Conservation (phyloP, 2,113 vertebrate species). For the Carassius carassius region DNA sequence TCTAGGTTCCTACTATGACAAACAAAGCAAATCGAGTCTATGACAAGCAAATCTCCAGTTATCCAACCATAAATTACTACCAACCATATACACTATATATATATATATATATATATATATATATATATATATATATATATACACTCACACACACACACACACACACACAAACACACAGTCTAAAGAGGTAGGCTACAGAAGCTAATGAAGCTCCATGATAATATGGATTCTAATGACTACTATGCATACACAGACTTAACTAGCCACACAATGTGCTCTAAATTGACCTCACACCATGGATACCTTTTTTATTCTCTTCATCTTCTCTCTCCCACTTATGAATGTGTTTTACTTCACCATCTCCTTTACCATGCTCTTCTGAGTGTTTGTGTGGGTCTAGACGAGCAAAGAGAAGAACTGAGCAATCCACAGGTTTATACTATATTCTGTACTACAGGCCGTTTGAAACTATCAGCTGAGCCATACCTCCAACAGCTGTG, state of each 20-base stretch:
- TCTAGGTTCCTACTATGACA: not conserved
- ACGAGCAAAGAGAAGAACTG: not conserved
- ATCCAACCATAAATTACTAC: not conserved
- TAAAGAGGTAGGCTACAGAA: not conserved
- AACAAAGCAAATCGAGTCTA: constrained; percentile 12
- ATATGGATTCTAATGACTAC: not conserved
- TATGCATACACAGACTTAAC: not conserved
- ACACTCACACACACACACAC: no score
- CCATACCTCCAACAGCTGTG: constrained; percentile 3
- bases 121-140: not conserved
- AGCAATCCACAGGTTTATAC: constrained; percentile 10
- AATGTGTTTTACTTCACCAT: constrained; percentile 50
- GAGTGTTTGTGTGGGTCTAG: constrained; percentile 35
- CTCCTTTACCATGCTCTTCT: constrained; percentile 44
- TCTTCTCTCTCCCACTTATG: constrained; percentile 52
- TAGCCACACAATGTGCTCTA: constrained; percentile 17
- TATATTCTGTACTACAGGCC: constrained; percentile 3
- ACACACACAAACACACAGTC: no score
- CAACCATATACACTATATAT: not conserved
- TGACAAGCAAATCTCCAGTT: not conserved
- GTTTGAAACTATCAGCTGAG: not conserved
- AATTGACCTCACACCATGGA: constrained; percentile 2
- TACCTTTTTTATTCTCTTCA: constrained; percentile 52
- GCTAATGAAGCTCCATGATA: not conserved
- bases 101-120: no score